Percentiles rank a stretch among this genome's conserved stretches.
phyloP scores from a whole-genome alignment of 2,888 invertebrate species.

The Nemotelus pantherinus region DNA sequence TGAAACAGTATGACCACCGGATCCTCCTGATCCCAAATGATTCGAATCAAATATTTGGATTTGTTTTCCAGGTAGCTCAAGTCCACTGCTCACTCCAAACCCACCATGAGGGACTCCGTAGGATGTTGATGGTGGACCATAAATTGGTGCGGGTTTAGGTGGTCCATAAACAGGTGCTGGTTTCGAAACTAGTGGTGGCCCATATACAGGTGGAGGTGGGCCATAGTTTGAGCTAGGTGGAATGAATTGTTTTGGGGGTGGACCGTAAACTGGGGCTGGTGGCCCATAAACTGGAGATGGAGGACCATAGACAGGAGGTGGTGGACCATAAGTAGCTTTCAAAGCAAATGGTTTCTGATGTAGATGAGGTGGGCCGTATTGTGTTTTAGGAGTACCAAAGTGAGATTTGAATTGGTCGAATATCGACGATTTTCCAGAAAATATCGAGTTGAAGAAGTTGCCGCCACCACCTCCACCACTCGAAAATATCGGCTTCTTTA shows the following conservation, averaged over 20 bases:
- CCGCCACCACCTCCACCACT: conserved; percentile 49
- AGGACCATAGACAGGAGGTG: conserved; percentile 63
- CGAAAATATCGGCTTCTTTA: conserved; percentile 49
- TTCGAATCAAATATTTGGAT: conserved; percentile 55
- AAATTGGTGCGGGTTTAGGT: conserved; percentile 51
- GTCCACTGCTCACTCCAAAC: conserved; percentile 1
- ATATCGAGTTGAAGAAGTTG: conserved; percentile 29
- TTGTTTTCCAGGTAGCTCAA: conserved; percentile 36
- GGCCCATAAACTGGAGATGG: conserved; percentile 64
- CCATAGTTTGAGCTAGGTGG: conserved; percentile 55
- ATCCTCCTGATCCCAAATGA: conserved; percentile 57
- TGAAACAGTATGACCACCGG: conserved; percentile 60
- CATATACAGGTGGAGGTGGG: conserved; percentile 48
- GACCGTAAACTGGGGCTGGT: conserved; percentile 59
- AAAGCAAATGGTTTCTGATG: conserved; percentile 61
- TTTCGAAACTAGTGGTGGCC: conserved; percentile 44
- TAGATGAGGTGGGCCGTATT: conserved; percentile 65
- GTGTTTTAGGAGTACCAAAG: conserved; percentile 62
- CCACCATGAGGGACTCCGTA: conserved; percentile 41
- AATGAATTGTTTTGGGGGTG: conserved; percentile 59
- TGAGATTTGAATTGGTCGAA: conserved; percentile 63
- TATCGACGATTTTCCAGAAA: conserved; percentile 51
- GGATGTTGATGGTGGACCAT: conserved; percentile 49
- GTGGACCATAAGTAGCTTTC: conserved; percentile 64
- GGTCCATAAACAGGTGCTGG: conserved; percentile 52